Evolutionary conservation across 2,797 vertebrate species (phyloP), one percentile per base, ranked within the genome.

Genomic region (Myiothlypis coronata): DNA sequence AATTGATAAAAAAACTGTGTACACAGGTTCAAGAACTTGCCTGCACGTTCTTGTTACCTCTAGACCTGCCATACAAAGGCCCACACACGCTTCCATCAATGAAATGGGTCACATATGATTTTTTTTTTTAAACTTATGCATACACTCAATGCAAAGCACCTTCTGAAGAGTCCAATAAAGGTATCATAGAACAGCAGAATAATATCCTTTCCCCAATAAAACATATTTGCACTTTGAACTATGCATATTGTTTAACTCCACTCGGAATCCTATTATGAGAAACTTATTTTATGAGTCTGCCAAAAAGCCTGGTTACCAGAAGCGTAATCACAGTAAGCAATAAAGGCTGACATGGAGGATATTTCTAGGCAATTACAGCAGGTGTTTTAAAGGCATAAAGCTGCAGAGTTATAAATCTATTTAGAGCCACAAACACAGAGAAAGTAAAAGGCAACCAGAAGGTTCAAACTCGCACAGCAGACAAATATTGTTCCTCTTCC

Each of bases 301-400:
- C 79, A 90, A 79, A 92, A 93, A 90, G 72, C 84, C 83, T 55
- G 80, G 96, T 94, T 94, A 97, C 89, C 91, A 96, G 89, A 94
- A 96, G 77, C 4, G 0, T 82, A 88, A 94, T 93, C 91, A 88
- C 94, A 80, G 80, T 71, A 50, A 83, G 94, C 94, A 94, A 84
- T 94, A 96, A 96, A 94, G 85, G 80, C 85, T 94, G 95, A 93
- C 89, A 89, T 9, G 46, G 85, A 90, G 85, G 84, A 64, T 79
- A 93, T 91, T 94, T 95, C 92, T 93, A 91, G 80, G 77, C 87
- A 79, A 89, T 94, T 94, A 94, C 1, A 94, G 83, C 93, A 94
- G 91, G 93, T 89, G 91, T 94, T 96, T 86, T 90, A 90, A 93
- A 93, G 84, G 63, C 89, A 84, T 79, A 88, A 94, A 93, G 80